These are phyloP conservation scores for Tokudaia muenninki DNA, from an alignment of 2,797 vertebrate genomes.

Conservation along the genomic window DNA sequence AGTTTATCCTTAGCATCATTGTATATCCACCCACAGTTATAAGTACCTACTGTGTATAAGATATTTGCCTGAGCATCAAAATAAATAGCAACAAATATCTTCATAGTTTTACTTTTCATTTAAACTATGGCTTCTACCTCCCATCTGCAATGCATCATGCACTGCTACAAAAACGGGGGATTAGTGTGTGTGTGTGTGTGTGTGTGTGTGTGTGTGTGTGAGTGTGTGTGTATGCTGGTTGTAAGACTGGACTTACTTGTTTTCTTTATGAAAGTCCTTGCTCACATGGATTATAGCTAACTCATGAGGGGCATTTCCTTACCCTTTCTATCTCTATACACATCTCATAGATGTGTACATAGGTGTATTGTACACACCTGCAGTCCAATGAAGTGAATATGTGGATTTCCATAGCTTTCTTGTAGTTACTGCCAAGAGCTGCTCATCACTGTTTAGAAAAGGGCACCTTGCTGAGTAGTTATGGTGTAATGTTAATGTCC, in stretches of 20 bases:
- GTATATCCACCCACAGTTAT: neutral
- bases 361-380: too few species aligned
- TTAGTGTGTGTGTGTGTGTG: neutral
- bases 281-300: neutral
- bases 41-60: constrained; percentile 38
- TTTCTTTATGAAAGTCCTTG: neutral
- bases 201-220: neutral
- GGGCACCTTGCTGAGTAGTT: neutral
- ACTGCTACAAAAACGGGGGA: neutral
- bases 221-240: neutral
- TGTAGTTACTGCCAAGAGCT: constrained; percentile 75
- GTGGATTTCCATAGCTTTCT: constrained; percentile 39
- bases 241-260: neutral
- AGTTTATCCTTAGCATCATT: neutral
- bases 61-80: constrained; percentile 49
- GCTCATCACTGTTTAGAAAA: neutral
- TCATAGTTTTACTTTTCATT: neutral
- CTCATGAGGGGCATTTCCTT: neutral
- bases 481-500: neutral
- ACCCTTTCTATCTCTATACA: neutral
- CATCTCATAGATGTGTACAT: neutral
- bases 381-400: neutral
- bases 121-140: neutral
- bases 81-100: constrained; percentile 17
- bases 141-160: neutral